Conservation (phyloP, 2,888 invertebrate genomes). For the Nipponacmea schrenckii region DNA sequence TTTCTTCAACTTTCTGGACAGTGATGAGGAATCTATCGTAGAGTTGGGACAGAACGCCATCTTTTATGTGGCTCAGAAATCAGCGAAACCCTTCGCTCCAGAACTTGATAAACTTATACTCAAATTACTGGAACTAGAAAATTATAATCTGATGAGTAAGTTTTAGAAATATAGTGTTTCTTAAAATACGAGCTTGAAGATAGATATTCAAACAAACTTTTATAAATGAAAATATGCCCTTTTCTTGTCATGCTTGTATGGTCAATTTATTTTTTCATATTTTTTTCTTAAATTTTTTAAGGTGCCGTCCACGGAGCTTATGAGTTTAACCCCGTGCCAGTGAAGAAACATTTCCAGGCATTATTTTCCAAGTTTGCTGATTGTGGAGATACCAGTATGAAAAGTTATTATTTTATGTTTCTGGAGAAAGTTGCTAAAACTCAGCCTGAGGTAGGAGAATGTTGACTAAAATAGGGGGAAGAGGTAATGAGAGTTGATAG, state of each 20-base stretch:
- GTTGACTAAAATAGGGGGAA: neutral
- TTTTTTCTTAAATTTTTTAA: conserved; percentile 10
- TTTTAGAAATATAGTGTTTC: no score
- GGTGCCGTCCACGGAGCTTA: neutral
- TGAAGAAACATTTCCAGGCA: neutral
- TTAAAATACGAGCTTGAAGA: no score
- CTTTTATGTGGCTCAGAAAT: neutral
- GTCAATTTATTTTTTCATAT: no score
- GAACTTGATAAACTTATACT: neutral
- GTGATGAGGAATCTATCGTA: neutral
- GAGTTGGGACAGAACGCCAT: neutral
- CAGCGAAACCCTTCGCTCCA: neutral
- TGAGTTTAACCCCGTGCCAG: neutral
- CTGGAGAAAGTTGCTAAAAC: neutral
- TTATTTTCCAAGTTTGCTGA: neutral
- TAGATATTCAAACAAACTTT: no score
- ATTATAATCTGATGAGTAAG: neutral
- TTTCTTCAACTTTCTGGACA: neutral
- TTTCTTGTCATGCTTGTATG: no score
- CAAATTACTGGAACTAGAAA: neutral
- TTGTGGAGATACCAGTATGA: neutral
- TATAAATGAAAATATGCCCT: no score
- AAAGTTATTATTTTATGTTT: neutral
- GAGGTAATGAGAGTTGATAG: no score
- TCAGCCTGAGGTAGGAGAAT: conserved; percentile 9